Evolutionary conservation across 35 echinoderm and acorn worm genomes (phyloP).

Genomic region (Stichopus chloronotus): DNA sequence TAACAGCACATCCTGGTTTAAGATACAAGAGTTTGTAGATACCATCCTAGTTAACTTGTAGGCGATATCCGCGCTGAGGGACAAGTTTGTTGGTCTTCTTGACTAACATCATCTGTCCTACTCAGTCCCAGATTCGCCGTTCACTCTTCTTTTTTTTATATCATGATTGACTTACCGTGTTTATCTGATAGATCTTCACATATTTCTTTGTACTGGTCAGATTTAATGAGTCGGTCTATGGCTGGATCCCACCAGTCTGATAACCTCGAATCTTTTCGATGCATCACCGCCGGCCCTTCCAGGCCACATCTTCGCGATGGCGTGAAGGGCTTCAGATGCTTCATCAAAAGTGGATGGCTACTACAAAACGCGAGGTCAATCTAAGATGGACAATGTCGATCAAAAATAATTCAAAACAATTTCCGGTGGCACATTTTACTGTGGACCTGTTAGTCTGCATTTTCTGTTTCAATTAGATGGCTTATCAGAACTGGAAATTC

Average conservation of each 20-base stretch:
- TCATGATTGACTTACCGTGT: slow-evolving; percentile 23
- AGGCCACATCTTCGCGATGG: slow-evolving; percentile 10
- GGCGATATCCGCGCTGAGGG: no score
- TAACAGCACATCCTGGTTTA: no score
- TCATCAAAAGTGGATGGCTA: slow-evolving; percentile 1
- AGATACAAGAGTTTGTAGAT: no score
- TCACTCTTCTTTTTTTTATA: no score
- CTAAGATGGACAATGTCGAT: not conserved
- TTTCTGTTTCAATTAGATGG: no score
- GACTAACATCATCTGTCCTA: no score
- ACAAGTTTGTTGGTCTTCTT: no score
- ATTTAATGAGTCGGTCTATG: not conserved
- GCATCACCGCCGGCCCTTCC: slow-evolving; percentile 50
- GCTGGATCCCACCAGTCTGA: slow-evolving; percentile 56
- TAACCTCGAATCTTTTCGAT: slow-evolving; percentile 40
- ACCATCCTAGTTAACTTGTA: no score
- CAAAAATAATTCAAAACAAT: no score
- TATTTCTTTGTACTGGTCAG: slow-evolving; percentile 20
- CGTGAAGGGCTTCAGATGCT: not conserved
- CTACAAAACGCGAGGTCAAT: slow-evolving; percentile 43
- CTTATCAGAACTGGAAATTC: no score
- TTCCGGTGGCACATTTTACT: no score
- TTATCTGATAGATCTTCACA: slow-evolving; percentile 28
- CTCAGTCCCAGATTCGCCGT: no score
- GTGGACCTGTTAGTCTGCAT: not conserved